Base-by-base conservation (phyloP, 2,888 invertebrate genomes). In the Plebejus argus region DNA sequence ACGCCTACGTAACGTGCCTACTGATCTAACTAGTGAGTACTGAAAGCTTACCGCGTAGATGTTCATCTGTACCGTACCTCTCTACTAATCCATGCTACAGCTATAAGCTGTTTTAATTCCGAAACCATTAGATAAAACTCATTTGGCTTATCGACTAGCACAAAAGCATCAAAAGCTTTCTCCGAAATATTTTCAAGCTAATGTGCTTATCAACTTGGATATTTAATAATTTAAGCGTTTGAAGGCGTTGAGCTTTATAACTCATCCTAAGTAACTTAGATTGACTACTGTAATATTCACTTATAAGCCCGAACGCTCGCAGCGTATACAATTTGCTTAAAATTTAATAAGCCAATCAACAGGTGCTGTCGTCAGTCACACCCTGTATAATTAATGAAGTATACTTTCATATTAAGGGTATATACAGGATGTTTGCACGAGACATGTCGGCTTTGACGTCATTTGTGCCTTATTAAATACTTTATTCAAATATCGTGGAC, bases 321-420 rank as follows among this genome's bases (percentile, higher is more conserved):
- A 70, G 70, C 70, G 70, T 39, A 71, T 39, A 39, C 71, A 71
- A 39, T 35, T 39, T 71, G 71, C 35, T 71, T 10, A 7, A 39
- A 71, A 71, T 71, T 71, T 71, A 71, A 71, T 71, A 71, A 71
- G 71, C 39, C 39, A 71, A 71, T 71, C 39, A 71, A 71, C 71
- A 71, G 71, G 71, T 71, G 71, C 71, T 71, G 71, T 39, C 71
- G 71, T 39, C 39, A 71, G 71, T 39, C 71, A 39, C 71, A 39
- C 39, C 35, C 39, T 71, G 71, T 39, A 71, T 71, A 71, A 71
- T 71, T 71, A 71, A 71, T 70, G 70, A 18, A 35, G 35, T 20
- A 71, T 39, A 71, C 39, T 71, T 20, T 39, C 71, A 39, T 39
- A 71, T 20, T 70, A 35, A 71, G 71, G n/a, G n/a, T 20, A 71